Conservation (phyloP, 2,888 invertebrate species). For the Troides aeacus region DNA sequence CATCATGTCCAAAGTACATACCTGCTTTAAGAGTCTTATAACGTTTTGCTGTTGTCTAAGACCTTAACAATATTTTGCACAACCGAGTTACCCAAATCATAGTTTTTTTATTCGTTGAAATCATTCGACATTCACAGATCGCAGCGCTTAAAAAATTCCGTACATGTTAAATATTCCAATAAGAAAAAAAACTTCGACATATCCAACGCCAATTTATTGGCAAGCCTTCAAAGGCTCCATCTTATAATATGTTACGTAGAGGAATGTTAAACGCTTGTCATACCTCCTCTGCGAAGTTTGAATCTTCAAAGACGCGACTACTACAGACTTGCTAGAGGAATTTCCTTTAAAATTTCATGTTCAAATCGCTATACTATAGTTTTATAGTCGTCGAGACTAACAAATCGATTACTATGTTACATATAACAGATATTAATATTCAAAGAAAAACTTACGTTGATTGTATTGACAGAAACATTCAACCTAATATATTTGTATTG, state of each 20-base stretch:
- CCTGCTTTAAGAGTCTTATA: no score
- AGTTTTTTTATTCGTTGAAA: no score
- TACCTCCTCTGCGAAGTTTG: constrained; percentile 4
- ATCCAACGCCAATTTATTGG: constrained; percentile 9
- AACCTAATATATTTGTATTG: no score
- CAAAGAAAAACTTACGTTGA: no score
- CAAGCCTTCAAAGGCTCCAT: constrained; percentile 21
- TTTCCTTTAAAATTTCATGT: constrained; percentile 21
- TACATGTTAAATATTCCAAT: not conserved
- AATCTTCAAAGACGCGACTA: constrained; percentile 21
- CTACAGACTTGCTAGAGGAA: constrained; percentile 20
- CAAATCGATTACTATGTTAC: not conserved
- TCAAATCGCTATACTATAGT: constrained; percentile 17
- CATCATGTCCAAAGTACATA: no score
- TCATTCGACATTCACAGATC: not conserved
- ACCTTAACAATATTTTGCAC: no score
- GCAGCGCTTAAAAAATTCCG: not conserved
- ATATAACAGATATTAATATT: no score
- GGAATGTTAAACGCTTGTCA: constrained; percentile 25
- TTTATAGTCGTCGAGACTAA: constrained; percentile 3
- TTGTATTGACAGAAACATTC: no score
- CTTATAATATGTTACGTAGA: constrained; percentile 16
- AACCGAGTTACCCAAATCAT: no score
- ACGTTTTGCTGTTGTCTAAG: no score
- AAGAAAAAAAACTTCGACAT: not conserved